Percentiles rank a stretch among this genome's conserved stretches.
Evolutionary conservation across 1,140 invertebrate species (phyloP).

Genomic region (Eumeta japonica): DNA sequence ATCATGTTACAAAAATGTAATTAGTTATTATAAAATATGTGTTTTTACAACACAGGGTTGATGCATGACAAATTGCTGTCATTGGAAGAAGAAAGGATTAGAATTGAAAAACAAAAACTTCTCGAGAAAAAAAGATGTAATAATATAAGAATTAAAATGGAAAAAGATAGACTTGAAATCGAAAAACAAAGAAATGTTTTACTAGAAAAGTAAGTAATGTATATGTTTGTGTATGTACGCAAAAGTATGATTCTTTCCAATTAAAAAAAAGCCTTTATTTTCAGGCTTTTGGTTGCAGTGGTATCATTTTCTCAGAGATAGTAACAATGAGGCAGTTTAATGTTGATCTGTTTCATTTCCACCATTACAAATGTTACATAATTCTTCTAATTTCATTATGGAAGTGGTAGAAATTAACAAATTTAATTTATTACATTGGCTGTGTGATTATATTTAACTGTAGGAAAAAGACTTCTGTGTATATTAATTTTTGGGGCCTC

Average conservation of each 20-base stretch:
- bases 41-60: constrained; percentile 14
- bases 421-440: too few species aligned
- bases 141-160: constrained; percentile 30
- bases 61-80: constrained; percentile 26
- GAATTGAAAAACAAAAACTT: constrained; percentile 29
- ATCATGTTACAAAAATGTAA: too few species aligned
- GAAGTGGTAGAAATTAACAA: too few species aligned
- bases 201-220: constrained; percentile 24
- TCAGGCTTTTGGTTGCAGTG: constrained; percentile 23
- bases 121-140: constrained; percentile 30
- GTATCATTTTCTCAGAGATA: constrained; percentile 20
- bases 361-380: constrained; percentile 7
- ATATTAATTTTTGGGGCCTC: too few species aligned
- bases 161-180: constrained; percentile 28
- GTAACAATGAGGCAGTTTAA: constrained; percentile 4
- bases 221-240: background rate
- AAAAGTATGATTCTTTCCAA: background rate
- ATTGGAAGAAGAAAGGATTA: constrained; percentile 30
- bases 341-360: constrained; percentile 8
- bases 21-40: too few species aligned
- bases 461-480: too few species aligned
- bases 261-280: constrained; percentile 7
- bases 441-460: too few species aligned
- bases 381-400: constrained; percentile 7
- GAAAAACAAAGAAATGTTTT: constrained; percentile 27